A percentile compares a stretch with the other conserved stretches of the same genome.
Evolutionary conservation across 2,113 vertebrate genomes (phyloP).

Genomic region (Cyanoramphus novaezelandiae): DNA sequence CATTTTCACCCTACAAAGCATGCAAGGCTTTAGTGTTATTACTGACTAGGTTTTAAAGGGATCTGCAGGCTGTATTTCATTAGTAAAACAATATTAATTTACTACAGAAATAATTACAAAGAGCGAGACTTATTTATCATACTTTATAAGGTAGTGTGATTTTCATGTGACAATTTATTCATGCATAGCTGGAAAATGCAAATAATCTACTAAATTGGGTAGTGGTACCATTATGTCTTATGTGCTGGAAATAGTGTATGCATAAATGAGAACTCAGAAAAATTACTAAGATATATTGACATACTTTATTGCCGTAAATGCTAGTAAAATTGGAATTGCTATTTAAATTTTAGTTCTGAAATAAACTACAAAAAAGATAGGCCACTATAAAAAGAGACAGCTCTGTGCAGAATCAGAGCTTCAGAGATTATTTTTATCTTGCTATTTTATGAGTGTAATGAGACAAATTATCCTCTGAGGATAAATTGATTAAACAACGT

Average conservation of each 20-base stretch:
- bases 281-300: background rate
- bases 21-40: background rate
- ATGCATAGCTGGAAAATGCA: background rate
- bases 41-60: background rate
- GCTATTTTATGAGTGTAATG: background rate
- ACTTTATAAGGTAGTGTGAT: background rate
- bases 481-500: background rate
- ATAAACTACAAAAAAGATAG: background rate
- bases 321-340: background rate
- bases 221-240: background rate
- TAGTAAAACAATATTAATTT: background rate
- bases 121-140: background rate
- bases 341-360: background rate
- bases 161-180: background rate
- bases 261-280: background rate
- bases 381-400: background rate
- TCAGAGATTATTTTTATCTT: background rate
- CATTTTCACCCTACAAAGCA: background rate
- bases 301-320: background rate
- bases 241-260: background rate
- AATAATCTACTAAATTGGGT: background rate
- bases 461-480: background rate
- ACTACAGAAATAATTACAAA: background rate
- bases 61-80: background rate
- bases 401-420: background rate